A percentile compares a stretch with the other conserved stretches of the same genome.
phyloP scores from a whole-genome alignment of 2,797 vertebrate genomes.

The Siniperca obscura region DNA sequence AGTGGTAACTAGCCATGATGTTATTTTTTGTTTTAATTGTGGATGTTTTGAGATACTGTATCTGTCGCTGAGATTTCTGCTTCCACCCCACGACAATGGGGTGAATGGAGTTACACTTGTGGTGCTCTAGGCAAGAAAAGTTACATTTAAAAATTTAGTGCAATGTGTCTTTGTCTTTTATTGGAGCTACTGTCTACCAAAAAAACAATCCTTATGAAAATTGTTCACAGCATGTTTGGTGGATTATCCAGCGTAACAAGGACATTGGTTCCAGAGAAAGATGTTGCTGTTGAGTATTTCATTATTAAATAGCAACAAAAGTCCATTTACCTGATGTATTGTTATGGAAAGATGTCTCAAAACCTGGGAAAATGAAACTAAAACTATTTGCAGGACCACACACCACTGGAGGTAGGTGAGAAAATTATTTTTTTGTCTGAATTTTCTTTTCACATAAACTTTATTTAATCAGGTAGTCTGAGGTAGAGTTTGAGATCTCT shows the following conservation, averaged over 20 bases:
- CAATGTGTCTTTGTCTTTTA: neutral
- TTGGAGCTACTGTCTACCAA: neutral
- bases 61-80: neutral
- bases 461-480: neutral
- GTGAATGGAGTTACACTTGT: neutral
- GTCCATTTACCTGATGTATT: too few relatives aligned
- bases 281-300: too few relatives aligned
- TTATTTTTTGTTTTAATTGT: neutral
- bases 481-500: neutral
- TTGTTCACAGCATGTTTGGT: constrained; percentile 2
- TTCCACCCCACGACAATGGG: neutral
- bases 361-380: neutral
- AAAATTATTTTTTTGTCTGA: neutral
- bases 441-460: neutral
- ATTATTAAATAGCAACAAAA: too few relatives aligned
- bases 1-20: neutral
- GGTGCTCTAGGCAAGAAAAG: neutral
- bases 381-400: neutral
- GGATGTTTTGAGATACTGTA: neutral
- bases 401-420: neutral
- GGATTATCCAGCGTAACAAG: neutral
- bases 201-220: neutral
- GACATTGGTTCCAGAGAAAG: neutral
- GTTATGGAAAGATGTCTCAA: neutral
- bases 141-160: neutral